Conservation (phyloP, 2,113 vertebrate species). For the Macroglossus sobrinus region DNA sequence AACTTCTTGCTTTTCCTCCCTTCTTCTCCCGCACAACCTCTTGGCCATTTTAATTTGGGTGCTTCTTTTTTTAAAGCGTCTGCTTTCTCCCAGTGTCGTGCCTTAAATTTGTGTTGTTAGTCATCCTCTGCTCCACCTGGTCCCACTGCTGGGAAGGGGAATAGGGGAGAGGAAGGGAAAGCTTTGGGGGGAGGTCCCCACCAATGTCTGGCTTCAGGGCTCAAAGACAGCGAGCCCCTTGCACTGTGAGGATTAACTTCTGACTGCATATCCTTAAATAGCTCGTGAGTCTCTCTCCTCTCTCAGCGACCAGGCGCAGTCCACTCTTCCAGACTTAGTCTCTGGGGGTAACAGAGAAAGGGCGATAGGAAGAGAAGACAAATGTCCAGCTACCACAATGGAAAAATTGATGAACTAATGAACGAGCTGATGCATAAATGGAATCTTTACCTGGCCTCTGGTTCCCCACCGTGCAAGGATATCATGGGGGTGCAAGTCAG, state of each 20-base stretch:
- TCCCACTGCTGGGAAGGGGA: not conserved
- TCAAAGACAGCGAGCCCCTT: not conserved
- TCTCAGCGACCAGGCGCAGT: not conserved
- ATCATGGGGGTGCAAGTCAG: not conserved
- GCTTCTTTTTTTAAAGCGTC: not conserved
- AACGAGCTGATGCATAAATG: not conserved
- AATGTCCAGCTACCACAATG: not conserved
- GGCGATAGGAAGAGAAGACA: not conserved
- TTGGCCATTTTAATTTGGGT: not conserved
- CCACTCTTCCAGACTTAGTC: not conserved
- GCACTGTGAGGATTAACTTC: not conserved
- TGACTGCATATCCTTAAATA: not conserved
- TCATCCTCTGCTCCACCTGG: not conserved
- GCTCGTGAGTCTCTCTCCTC: not conserved
- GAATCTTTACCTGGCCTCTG: not conserved
- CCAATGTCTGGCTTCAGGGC: not conserved
- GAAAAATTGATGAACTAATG: not conserved
- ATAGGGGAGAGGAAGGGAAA: not conserved
- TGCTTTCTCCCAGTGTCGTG: not conserved
- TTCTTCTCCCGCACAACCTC: not conserved
- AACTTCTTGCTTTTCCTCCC: not conserved
- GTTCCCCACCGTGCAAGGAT: not conserved
- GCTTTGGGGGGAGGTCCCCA: not conserved
- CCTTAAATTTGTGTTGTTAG: not conserved
- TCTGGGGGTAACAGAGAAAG: not conserved